Evolutionary conservation across 2,113 vertebrate species (phyloP).

Genomic region (Syrrhaptes paradoxus): DNA sequence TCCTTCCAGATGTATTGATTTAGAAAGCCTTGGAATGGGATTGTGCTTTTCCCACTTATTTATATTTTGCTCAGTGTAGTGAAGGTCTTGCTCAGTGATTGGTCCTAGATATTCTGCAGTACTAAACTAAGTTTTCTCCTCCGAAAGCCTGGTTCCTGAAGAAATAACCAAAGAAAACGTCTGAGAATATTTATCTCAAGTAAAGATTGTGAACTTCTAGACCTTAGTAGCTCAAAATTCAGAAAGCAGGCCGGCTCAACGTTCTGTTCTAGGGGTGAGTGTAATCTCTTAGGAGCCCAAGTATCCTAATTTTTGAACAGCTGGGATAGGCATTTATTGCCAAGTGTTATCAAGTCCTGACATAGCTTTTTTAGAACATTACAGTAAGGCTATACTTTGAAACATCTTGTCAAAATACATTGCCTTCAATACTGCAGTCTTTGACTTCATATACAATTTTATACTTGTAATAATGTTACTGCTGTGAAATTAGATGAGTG

Average conservation of each 20-base stretch:
- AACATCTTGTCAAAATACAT: neutral
- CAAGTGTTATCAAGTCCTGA: neutral
- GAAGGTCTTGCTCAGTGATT: neutral
- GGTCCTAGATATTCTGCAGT: neutral
- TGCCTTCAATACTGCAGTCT: neutral
- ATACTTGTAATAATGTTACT: neutral
- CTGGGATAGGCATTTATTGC: neutral
- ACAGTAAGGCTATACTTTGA: neutral
- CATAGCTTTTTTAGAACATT: neutral
- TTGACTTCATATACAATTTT: neutral
- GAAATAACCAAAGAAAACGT: neutral
- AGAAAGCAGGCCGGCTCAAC: neutral
- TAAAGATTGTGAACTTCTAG: neutral
- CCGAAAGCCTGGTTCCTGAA: neutral
- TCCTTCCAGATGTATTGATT: neutral
- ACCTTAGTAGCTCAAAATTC: neutral
- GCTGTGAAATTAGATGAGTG: neutral
- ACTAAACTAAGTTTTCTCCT: neutral
- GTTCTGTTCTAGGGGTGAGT: neutral
- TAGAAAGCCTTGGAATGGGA: neutral
- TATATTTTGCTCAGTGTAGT: neutral
- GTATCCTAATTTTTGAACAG: neutral
- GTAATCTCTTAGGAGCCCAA: neutral
- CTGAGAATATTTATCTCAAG: neutral
- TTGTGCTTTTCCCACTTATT: neutral